phyloP scores from a whole-genome alignment of 2,797 vertebrate genomes.

The Etheostoma perlongum region DNA sequence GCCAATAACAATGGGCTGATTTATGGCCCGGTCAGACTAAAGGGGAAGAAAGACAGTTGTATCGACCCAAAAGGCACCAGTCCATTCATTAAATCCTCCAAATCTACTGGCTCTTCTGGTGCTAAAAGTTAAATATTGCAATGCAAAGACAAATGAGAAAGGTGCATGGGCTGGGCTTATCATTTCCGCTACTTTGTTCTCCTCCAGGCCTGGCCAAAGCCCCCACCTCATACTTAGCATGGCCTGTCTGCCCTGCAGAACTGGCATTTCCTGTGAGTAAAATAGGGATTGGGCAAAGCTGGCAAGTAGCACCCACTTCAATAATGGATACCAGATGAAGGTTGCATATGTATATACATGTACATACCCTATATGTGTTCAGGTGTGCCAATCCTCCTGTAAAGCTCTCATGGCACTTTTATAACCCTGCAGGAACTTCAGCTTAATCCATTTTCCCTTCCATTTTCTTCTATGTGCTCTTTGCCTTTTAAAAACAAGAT shows the following conservation, averaged over 20 bases:
- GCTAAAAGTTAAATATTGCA: neutral
- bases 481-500: conserved; percentile 57
- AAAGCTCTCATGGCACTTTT: conserved; percentile 37
- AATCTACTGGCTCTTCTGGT: neutral
- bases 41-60: too few relatives aligned
- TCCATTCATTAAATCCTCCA: neutral
- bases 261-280: conserved; percentile 85
- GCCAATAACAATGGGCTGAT: too few relatives aligned
- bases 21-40: too few relatives aligned
- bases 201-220: conserved; percentile 17
- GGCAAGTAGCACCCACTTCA: conserved; percentile 68
- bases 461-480: conserved; percentile 34
- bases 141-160: neutral
- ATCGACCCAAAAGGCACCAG: too few relatives aligned
- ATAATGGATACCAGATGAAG: conserved; percentile 78
- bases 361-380: conserved; percentile 10
- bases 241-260: conserved; percentile 65
- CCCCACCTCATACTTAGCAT: conserved; percentile 31
- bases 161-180: neutral
- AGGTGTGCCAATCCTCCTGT: conserved; percentile 30
- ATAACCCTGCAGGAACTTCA: conserved; percentile 38
- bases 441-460: conserved; percentile 32
- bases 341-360: conserved; percentile 34
- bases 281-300: conserved; percentile 72
- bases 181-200: conserved; percentile 1